Percentiles rank a stretch among this genome's conserved stretches.
Conservation (phyloP, 2,888 invertebrate genomes). For the Dicyrtomina minuta region DNA sequence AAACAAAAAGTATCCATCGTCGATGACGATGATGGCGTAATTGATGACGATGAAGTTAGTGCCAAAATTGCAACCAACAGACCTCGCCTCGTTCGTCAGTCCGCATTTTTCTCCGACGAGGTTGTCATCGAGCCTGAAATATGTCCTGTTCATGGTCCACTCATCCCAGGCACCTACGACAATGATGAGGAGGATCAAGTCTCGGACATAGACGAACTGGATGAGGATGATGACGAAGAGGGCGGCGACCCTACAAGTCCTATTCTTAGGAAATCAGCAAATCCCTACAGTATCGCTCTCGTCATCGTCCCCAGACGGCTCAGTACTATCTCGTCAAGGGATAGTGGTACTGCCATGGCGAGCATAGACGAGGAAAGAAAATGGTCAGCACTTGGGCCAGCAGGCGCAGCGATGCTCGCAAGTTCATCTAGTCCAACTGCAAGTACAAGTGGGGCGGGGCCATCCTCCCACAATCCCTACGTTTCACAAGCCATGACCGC, state of each 20-base stretch:
- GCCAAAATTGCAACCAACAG: constrained; percentile 52
- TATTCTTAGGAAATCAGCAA: constrained; percentile 45
- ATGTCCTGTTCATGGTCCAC: constrained; percentile 51
- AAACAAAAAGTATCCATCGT: not conserved
- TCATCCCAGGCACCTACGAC: constrained; percentile 53
- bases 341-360: constrained; percentile 29
- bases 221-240: constrained; percentile 60
- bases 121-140: constrained; percentile 53
- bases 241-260: constrained; percentile 53
- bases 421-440: constrained; percentile 31
- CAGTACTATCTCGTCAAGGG: constrained; percentile 43
- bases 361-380: constrained; percentile 27
- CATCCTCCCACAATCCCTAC: constrained; percentile 30
- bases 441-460: not conserved
- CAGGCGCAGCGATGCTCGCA: constrained; percentile 8
- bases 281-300: constrained; percentile 49
- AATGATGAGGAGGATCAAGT: constrained; percentile 66
- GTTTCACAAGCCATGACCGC: not conserved
- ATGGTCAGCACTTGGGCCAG: constrained; percentile 6
- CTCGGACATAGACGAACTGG: constrained; percentile 68
- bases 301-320: constrained; percentile 51
- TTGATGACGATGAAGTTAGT: constrained; percentile 49
- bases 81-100: constrained; percentile 59
- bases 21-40: constrained; percentile 26
- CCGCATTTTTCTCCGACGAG: constrained; percentile 59